Evolutionary conservation across 2,888 invertebrate genomes (phyloP), one percentile per base, ranked within the genome.

Genomic region (Andrena haemorrhoa): DNA sequence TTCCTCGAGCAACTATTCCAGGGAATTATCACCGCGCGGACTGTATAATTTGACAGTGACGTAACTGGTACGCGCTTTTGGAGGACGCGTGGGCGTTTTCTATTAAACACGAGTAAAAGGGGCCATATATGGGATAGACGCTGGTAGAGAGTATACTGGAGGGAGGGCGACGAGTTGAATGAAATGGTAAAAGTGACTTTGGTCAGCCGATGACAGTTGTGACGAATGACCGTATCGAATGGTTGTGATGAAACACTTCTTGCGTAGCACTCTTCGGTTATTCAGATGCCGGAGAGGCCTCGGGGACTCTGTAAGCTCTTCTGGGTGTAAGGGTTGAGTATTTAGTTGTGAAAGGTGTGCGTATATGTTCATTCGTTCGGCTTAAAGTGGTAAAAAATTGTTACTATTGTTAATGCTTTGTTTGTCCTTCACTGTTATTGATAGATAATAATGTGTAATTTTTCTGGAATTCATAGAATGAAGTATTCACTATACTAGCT

Each of bases 1-100:
- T 88, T 66, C 77, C 56, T 29, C 51, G 72, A 63, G 63, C 63
- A 85, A 85, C 83, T 86, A 85, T 85, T 76, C 78, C 74, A 83
- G 70, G 65, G 41, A 41, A 41, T 41, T 41, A 41, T 41, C 41
- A 16, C 16, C 68, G 61, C 69, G 74, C 75, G 68, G 63, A 56
- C 79, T 87, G 88, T 85, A 84, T 85, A 84, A 88, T 88, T 88
- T 61, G 84, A 79, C 69, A 82, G 26, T 88, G 84, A 83, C 79
- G 83, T 83, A 83, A 88, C 70, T 79, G 69, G 10, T 35, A 20
- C 51, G 16, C 49, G 33, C 6, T 47, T 47, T 23, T 2, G 8
- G 4, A 51, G n/a, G 23, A 7, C 7, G 31, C 47, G 83, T 87
- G 16, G 87, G 80, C 74, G 85, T 85, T 72, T 66, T 69, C 76